A percentile compares a stretch with the other conserved stretches of the same genome.
phyloP scores from a whole-genome alignment of 37 sponge, comb jelly and placozoan species.

The Haliclona indistincta region DNA sequence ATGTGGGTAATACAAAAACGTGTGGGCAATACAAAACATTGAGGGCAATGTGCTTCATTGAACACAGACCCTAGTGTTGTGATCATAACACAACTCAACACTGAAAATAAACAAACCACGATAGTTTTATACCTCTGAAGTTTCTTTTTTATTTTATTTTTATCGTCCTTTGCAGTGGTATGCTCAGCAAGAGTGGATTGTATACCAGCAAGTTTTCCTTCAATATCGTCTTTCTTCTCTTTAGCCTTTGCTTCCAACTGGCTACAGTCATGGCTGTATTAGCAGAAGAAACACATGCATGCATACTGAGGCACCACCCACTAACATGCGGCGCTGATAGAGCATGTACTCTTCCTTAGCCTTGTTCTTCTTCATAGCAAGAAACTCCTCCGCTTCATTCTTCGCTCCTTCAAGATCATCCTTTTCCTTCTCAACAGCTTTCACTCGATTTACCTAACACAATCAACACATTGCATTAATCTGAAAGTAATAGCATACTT shows the following conservation, averaged over 20 bases:
- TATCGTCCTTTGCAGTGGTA: not conserved
- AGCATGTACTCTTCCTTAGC: slow-evolving; percentile 61
- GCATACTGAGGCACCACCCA: no score
- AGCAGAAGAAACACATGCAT: no score
- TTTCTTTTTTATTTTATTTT: not conserved
- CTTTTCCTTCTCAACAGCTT: slow-evolving; percentile 92
- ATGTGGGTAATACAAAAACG: no score
- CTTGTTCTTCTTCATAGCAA: slow-evolving; percentile 68
- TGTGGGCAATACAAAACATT: no score
- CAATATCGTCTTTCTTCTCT: slow-evolving; percentile 63
- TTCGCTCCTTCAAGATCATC: slow-evolving; percentile 86
- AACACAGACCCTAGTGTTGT: no score
- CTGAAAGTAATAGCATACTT: slow-evolving; percentile 48
- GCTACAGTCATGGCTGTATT: slow-evolving; percentile 53
- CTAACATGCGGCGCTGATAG: slow-evolving; percentile 77
- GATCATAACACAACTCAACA: no score
- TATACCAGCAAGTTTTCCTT: slow-evolving; percentile 36
- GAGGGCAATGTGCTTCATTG: no score
- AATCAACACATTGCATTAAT: not conserved
- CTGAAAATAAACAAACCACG: no score
- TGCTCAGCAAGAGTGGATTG: not conserved
- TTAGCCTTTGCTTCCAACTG: slow-evolving; percentile 42
- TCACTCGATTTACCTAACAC: slow-evolving; percentile 84
- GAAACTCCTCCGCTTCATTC: slow-evolving; percentile 89
- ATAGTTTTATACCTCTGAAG: slow-evolving; percentile 5